Evolutionary conservation across 2,113 vertebrate genomes (phyloP).

Genomic region (Burhinus oedicnemus): DNA sequence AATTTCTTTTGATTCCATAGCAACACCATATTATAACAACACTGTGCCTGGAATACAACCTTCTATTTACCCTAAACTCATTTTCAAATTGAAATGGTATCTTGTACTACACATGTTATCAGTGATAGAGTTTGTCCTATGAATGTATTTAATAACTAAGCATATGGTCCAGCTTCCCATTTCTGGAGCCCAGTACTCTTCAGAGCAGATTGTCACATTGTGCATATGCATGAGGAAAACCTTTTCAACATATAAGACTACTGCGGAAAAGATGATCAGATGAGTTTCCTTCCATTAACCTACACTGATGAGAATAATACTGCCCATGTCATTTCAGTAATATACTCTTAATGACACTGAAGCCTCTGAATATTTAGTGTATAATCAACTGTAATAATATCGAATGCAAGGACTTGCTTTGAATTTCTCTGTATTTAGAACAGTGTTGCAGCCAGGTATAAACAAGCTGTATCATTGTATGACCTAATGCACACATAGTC

Average conservation of each 20-base stretch:
- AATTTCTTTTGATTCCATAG: slow-evolving; percentile 22
- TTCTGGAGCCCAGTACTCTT: neutral
- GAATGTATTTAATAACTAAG: slow-evolving; percentile 63
- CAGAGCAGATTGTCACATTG: neutral
- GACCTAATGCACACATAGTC: neutral
- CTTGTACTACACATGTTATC: slow-evolving; percentile 50
- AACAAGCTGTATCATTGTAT: neutral
- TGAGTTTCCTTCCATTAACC: slow-evolving; percentile 66
- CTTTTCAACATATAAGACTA: neutral
- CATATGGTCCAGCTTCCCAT: slow-evolving; percentile 7
- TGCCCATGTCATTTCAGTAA: slow-evolving; percentile 48
- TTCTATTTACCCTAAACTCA: slow-evolving; percentile 46
- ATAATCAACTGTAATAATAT: slow-evolving; percentile 44
- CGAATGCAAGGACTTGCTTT: neutral
- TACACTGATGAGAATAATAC: slow-evolving; percentile 9
- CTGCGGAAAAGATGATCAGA: slow-evolving; percentile 42
- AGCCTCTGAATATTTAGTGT: slow-evolving; percentile 54
- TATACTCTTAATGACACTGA: neutral
- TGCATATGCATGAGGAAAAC: neutral
- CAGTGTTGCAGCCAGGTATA: neutral
- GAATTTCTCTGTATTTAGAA: neutral
- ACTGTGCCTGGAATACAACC: neutral
- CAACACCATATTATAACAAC: neutral
- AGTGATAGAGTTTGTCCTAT: slow-evolving; percentile 31
- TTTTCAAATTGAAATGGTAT: slow-evolving; percentile 58